Evolutionary conservation across 2,113 vertebrate genomes (phyloP), one percentile per base, ranked within the genome.

Genomic region (Tautogolabrus adspersus): DNA sequence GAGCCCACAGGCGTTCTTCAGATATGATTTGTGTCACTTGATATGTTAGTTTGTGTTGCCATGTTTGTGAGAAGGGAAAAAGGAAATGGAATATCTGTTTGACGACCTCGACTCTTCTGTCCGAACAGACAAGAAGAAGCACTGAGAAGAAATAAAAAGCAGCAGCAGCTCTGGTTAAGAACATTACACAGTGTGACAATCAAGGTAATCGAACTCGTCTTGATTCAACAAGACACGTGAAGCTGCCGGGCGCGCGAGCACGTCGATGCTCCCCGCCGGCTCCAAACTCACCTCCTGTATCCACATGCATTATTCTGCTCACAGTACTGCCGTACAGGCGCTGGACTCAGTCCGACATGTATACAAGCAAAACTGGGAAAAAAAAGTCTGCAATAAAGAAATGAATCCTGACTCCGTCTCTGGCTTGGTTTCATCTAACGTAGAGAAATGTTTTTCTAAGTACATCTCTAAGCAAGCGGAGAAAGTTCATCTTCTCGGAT

Each of bases 331-430:
- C 72, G 77, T 21, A 62, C 66, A 63, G 72, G 64, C 8, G 40
- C 72, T 62, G 49, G n/a, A 74, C 59, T 52, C 40, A 74, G 72
- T 82, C 81, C 47, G 65, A 88, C 56, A 70, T 87, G 81, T 90
- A 89, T 67, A 86, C 78, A 72, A 85, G 64, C 42, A 5, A 77
- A 71, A 75, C 59, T 54, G 21, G 42, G 9, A 42, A 51, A 34
- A 58, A 57, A 73, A 57, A 61, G 59, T 87, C 89, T 88, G 89
- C 88, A 93, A 91, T 93, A 93, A 92, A 92, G 67, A 86, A 87
- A 74, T 44, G 42, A 74, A 51, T 13, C 57, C 10, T 30, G 18
- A 13, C 23, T 64, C 21, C 0, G 1, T 46, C 12, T 59, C 21
- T 65, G 47, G 19, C 2, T 47, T 16, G 1, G 40, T 42, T 42